Conservation (phyloP, 2,113 vertebrate species). For the Neomonachus schauinslandi region DNA sequence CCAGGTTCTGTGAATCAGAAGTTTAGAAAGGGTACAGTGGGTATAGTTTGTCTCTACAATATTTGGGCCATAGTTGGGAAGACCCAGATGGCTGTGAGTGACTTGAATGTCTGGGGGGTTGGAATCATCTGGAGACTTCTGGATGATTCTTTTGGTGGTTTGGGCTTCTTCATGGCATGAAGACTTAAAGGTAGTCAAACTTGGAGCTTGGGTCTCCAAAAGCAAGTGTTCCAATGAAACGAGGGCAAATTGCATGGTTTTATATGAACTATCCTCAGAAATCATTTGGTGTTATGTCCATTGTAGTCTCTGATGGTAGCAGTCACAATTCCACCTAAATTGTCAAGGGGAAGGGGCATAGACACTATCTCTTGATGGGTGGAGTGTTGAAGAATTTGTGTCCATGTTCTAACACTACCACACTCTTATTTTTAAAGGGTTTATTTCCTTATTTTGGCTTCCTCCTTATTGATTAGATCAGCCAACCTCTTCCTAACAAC, state of each 20-base stretch:
- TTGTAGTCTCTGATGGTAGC: not conserved
- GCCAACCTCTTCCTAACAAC: not conserved
- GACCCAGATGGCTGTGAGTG: not conserved
- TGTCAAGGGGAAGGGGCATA: not conserved
- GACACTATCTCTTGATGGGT: not conserved
- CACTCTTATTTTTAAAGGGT: not conserved
- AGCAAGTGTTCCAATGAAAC: not conserved
- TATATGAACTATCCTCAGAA: not conserved
- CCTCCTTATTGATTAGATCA: not conserved
- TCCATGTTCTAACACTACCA: not conserved
- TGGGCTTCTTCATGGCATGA: not conserved
- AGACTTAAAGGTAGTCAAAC: not conserved
- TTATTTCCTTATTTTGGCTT: not conserved
- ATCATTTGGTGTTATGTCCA: not conserved
- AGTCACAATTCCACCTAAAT: not conserved
- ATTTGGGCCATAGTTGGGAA: not conserved
- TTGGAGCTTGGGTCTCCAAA: not conserved
- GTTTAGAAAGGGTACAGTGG: not conserved
- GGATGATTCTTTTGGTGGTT: not conserved
- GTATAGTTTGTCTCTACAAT: not conserved
- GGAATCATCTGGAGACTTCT: not conserved
- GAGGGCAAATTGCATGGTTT: not conserved
- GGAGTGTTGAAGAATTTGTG: not conserved
- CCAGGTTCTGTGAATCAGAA: not conserved
- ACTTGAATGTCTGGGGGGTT: not conserved